These are phyloP conservation scores for Austrolebias charrua DNA, from an alignment of 2,797 vertebrate genomes.

Conservation along the genomic window DNA sequence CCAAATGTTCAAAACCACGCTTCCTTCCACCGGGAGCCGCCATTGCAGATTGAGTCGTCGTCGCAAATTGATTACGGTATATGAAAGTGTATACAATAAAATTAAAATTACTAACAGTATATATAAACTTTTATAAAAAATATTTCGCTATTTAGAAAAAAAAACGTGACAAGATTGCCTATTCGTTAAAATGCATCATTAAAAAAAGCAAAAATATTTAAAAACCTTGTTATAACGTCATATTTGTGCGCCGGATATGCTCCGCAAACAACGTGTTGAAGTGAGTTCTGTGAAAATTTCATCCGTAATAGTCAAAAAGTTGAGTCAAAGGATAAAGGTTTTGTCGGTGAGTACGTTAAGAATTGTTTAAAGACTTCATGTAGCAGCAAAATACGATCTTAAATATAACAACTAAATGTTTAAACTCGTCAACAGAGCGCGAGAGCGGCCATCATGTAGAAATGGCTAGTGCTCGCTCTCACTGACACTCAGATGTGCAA, in stretches of 20 bases:
- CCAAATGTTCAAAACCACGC: constrained; percentile 83
- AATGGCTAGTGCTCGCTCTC: too few species aligned
- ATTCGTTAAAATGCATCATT: neutral
- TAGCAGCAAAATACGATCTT: neutral
- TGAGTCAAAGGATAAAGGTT: neutral
- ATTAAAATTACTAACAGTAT: neutral
- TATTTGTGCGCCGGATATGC: constrained; percentile 59
- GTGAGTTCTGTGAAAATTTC: constrained; percentile 40
- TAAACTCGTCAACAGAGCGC: neutral
- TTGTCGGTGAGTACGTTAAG: constrained; percentile 47
- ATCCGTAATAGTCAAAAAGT: neutral
- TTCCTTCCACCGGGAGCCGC: constrained; percentile 65
- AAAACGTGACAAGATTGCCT: neutral
- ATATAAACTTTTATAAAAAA: neutral
- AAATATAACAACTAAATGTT: neutral
- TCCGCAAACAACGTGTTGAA: constrained; percentile 60
- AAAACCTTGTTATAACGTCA: constrained; percentile 28
- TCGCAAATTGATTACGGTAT: constrained; percentile 59
- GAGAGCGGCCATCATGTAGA: neutral
- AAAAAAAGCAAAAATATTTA: neutral
- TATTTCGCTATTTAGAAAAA: neutral
- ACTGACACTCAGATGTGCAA: too few species aligned
- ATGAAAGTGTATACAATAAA: neutral
- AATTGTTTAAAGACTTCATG: neutral
- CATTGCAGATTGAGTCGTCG: constrained; percentile 60